Percentiles rank a stretch among this genome's conserved stretches.
phyloP scores from a whole-genome alignment of 2,797 vertebrate genomes.

The Cryptoprocta ferox region DNA sequence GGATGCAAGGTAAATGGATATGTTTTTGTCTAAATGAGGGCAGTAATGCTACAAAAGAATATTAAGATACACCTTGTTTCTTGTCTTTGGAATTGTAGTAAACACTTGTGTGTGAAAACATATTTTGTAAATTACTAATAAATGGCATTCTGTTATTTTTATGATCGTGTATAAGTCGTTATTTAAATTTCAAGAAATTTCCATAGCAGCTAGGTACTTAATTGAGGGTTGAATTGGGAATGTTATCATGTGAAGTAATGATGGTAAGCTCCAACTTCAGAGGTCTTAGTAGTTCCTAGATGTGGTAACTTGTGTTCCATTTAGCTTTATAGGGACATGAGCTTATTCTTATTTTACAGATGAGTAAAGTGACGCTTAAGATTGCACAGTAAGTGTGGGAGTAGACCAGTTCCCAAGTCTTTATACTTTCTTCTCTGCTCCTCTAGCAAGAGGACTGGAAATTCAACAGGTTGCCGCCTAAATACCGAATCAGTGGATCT shows the following conservation, averaged over 20 bases:
- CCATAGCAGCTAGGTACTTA: neutral
- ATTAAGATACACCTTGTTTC: neutral
- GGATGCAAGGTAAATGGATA: slow-evolving; percentile 92
- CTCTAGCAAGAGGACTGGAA: neutral
- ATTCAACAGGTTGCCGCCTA: neutral
- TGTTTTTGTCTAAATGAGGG: slow-evolving; percentile 46
- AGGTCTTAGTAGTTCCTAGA: neutral
- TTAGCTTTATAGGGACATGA: neutral
- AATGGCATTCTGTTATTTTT: neutral
- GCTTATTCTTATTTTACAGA: neutral
- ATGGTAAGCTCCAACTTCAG: neutral
- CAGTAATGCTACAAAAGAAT: neutral
- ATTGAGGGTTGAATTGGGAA: neutral
- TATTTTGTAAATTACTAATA: neutral
- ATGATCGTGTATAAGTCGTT: neutral
- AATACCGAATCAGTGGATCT: neutral
- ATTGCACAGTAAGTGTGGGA: neutral
- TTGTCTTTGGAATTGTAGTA: neutral
- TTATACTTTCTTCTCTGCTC: neutral
- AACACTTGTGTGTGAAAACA: neutral
- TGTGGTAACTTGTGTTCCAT: neutral
- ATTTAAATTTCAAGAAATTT: slow-evolving; percentile 14
- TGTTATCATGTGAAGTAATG: neutral
- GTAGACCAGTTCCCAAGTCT: neutral
- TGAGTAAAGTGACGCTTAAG: neutral